These are phyloP conservation scores for Melanotaenia boesemani DNA, from an alignment of 2,797 vertebrate species.

Conservation along the genomic window DNA sequence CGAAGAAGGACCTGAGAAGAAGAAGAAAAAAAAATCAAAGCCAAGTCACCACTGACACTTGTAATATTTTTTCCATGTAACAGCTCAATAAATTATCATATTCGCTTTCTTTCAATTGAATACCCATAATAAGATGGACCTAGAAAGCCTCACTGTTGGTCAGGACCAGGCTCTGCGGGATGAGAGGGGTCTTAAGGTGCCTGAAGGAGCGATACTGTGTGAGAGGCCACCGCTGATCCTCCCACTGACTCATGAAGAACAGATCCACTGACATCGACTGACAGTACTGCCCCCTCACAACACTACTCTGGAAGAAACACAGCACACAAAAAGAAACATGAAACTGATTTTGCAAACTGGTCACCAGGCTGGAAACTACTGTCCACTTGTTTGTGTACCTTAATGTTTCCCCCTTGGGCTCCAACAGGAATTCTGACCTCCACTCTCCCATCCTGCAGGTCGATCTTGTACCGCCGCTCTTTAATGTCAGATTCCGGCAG, in stretches of 20 bases:
- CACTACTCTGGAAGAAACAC: constrained; percentile 57
- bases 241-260: constrained; percentile 71
- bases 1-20: no score
- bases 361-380: no score
- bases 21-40: no score
- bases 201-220: constrained; percentile 72
- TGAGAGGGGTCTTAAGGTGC: constrained; percentile 52
- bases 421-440: constrained; percentile 61
- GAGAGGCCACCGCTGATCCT: constrained; percentile 68
- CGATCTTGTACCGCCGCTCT: constrained; percentile 43
- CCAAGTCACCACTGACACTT: no score
- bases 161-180: constrained; percentile 54
- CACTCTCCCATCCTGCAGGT: constrained; percentile 38
- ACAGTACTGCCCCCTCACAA: constrained; percentile 63
- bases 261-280: constrained; percentile 65
- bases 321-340: neutral
- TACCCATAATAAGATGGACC: neutral
- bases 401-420: constrained; percentile 46
- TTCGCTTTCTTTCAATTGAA: neutral
- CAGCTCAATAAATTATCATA: neutral
- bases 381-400: constrained; percentile 45
- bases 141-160: constrained; percentile 52
- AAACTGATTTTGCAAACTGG: neutral
- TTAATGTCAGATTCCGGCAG: constrained; percentile 41
- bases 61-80: no score